Percentiles rank a stretch among this genome's conserved stretches.
phyloP scores from a whole-genome alignment of 2,797 vertebrate species.

The Okamejei kenojei region DNA sequence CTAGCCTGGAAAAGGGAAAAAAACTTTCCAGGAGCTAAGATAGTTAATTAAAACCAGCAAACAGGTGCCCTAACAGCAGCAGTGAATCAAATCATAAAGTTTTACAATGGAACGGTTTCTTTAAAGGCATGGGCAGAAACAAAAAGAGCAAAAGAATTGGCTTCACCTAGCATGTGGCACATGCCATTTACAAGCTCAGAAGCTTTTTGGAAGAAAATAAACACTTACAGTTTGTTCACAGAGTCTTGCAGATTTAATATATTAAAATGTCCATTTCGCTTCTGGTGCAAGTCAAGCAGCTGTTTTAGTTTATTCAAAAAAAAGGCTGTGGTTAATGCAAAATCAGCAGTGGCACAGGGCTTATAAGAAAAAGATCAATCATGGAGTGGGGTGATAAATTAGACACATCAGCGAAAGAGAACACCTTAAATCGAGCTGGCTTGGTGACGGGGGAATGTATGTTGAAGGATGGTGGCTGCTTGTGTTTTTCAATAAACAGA shows the following conservation, averaged over 20 bases:
- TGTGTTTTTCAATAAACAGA: constrained; percentile 40
- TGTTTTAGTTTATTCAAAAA: constrained; percentile 57
- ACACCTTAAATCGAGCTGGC: constrained; percentile 45
- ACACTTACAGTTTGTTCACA: constrained; percentile 36
- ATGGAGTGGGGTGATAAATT: constrained; percentile 62
- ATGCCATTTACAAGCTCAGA: constrained; percentile 37
- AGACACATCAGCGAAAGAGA: constrained; percentile 48
- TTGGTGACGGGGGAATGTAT: constrained; percentile 37
- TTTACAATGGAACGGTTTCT: constrained; percentile 73
- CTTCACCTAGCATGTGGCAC: constrained; percentile 36
- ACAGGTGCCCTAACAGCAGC: constrained; percentile 67
- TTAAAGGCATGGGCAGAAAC: constrained; percentile 66
- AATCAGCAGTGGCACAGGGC: constrained; percentile 63
- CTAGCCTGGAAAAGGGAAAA: constrained; percentile 32
- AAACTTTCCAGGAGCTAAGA: constrained; percentile 37
- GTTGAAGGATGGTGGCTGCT: constrained; percentile 36
- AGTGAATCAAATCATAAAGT: constrained; percentile 73
- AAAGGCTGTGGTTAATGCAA: constrained; percentile 53
- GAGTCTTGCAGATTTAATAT: constrained; percentile 41
- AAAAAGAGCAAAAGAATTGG: constrained; percentile 32
- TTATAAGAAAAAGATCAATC: constrained; percentile 72
- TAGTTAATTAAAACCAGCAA: constrained; percentile 61
- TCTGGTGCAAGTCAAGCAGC: constrained; percentile 47
- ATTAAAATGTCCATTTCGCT: constrained; percentile 65
- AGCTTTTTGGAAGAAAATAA: constrained; percentile 35